Percentiles rank a stretch among this genome's conserved stretches.
These are phyloP conservation scores for Acanthosepion esculentum DNA, from an alignment of 2,888 invertebrate species.

Conservation along the genomic window DNA sequence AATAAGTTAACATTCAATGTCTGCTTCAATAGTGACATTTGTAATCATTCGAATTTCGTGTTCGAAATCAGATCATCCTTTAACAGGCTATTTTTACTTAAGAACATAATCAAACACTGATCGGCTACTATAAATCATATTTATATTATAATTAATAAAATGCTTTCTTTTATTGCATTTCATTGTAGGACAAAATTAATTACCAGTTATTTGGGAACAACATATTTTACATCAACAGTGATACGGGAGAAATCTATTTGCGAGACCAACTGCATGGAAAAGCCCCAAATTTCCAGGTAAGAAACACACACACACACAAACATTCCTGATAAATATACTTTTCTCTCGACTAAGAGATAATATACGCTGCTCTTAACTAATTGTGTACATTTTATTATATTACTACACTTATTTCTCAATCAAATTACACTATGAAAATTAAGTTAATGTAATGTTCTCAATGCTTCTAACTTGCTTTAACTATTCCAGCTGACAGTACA, in stretches of 20 bases:
- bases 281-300: neutral
- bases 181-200: constrained; percentile 55
- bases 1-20: neutral
- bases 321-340: too few species aligned
- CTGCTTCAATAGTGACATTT: neutral
- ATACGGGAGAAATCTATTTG: constrained; percentile 58
- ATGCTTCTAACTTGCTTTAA: neutral
- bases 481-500: constrained; percentile 58
- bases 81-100: neutral
- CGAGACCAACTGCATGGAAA: constrained; percentile 58
- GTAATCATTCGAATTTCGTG: neutral
- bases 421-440: too few species aligned
- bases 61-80: neutral
- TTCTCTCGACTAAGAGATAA: too few species aligned
- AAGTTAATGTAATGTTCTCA: too few species aligned
- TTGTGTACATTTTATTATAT: too few species aligned
- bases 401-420: too few species aligned
- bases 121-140: neutral
- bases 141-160: neutral
- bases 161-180: neutral
- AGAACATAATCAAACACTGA: neutral
- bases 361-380: too few species aligned
- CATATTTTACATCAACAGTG: constrained; percentile 65
- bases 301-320: neutral
- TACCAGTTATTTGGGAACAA: constrained; percentile 53